Conservation (phyloP, 35 echinoderm and acorn worm genomes). For the Chiridota heheva region DNA sequence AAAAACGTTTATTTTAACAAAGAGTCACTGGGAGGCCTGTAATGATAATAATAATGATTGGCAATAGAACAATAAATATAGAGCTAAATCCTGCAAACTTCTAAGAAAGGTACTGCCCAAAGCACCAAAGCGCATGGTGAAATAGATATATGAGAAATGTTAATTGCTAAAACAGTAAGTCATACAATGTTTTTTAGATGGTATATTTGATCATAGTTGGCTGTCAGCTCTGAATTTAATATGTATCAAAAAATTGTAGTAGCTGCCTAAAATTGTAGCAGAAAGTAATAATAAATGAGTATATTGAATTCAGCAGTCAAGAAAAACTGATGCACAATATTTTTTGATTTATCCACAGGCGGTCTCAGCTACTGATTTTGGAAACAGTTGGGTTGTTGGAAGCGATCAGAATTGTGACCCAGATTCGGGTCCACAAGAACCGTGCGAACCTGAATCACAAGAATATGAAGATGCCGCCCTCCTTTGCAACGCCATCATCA, state of each 20-base stretch:
- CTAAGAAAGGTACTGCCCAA: too few relatives aligned
- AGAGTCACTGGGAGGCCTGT: too few relatives aligned
- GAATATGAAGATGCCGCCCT: background rate
- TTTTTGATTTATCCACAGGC: background rate
- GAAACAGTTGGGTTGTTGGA: conserved; percentile 34
- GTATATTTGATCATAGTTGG: background rate
- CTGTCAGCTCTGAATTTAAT: background rate
- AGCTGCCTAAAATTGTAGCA: background rate
- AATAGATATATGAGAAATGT: too few relatives aligned
- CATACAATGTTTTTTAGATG: background rate
- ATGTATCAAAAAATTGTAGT: background rate
- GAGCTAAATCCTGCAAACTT: too few relatives aligned
- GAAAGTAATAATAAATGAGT: background rate
- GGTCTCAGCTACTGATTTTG: conserved; percentile 34
- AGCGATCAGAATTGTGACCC: background rate
- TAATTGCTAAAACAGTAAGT: too few relatives aligned
- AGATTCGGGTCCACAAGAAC: background rate
- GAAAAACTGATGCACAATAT: background rate
- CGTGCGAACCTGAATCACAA: conserved; percentile 8
- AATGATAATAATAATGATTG: too few relatives aligned
- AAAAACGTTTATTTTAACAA: too few relatives aligned
- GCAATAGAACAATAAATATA: too few relatives aligned
- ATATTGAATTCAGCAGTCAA: background rate
- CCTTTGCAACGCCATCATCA: conserved; percentile 23
- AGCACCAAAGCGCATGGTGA: too few relatives aligned